Percentiles rank a stretch among this genome's conserved stretches.
Conservation (phyloP, 92 coral and sea anemone genomes). For the Parazoanthus atlanticus region DNA sequence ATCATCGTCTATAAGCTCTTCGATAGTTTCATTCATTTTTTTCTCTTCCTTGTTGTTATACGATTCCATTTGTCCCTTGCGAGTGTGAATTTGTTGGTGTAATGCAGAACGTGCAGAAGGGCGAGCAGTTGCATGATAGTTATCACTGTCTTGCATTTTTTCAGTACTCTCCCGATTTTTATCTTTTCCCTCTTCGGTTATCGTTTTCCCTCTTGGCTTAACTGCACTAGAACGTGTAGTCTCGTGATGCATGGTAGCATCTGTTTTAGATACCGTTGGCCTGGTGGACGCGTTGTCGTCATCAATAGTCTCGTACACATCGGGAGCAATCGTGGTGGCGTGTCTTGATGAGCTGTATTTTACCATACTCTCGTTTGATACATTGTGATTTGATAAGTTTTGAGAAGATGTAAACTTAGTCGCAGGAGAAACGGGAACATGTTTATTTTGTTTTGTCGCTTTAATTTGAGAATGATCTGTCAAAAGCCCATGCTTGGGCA, state of each 20-base stretch:
- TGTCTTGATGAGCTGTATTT: not conserved
- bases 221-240: not conserved
- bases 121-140: not conserved
- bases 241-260: not conserved
- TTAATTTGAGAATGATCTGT: not conserved
- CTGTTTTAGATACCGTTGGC: constrained; percentile 8
- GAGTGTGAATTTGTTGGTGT: not conserved
- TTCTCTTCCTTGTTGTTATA: not conserved
- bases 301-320: constrained; percentile 21
- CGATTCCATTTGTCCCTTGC: not conserved
- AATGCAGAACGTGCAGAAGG: not conserved
- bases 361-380: no score
- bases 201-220: not conserved
- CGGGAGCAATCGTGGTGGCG: not conserved
- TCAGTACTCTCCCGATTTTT: not conserved
- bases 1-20: constrained; percentile 22
- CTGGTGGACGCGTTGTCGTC: not conserved
- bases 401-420: not conserved
- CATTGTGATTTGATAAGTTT: not conserved
- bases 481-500: not conserved
- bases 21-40: not conserved
- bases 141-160: not conserved
- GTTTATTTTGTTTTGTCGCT: not conserved
- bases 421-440: not conserved
- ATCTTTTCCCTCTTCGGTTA: not conserved